Evolutionary conservation across 2,888 invertebrate genomes (phyloP).

Genomic region (Augochlorella aurata): DNA sequence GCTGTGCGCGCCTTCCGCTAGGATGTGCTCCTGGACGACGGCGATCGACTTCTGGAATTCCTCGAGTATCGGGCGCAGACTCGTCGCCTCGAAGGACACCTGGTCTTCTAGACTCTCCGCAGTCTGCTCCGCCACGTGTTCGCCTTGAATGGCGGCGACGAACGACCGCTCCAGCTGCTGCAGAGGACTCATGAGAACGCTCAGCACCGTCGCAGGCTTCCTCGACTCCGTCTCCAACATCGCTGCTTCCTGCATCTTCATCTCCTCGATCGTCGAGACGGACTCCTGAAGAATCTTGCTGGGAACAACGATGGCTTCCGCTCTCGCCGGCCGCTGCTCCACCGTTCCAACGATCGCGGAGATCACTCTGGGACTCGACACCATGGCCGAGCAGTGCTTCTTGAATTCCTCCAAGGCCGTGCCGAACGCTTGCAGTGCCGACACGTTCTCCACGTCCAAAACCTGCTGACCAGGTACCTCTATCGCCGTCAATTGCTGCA

Average conservation of each 20-base stretch:
- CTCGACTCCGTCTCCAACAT: constrained; percentile 47
- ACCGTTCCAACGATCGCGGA: constrained; percentile 30
- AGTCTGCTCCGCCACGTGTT: constrained; percentile 40
- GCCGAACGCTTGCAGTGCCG: constrained; percentile 73
- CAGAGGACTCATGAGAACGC: constrained; percentile 51
- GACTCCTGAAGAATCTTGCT: constrained; percentile 58
- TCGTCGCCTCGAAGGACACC: constrained; percentile 23
- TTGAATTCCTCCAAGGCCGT: constrained; percentile 75
- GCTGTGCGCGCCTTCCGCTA: constrained; percentile 60
- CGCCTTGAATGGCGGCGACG: constrained; percentile 53
- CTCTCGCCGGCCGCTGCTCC: constrained; percentile 14
- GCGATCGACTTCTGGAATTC: constrained; percentile 73
- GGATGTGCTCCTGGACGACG: constrained; percentile 68
- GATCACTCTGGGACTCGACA: constrained; percentile 47
- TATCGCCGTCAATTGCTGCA: constrained; percentile 60
- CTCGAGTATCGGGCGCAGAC: constrained; percentile 62
- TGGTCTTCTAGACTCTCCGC: constrained; percentile 21
- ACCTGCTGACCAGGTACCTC: constrained; percentile 64
- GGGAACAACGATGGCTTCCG: constrained; percentile 47
- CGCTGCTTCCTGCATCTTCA: constrained; percentile 55
- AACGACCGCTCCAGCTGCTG: constrained; percentile 63
- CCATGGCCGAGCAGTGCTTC: constrained; percentile 62
- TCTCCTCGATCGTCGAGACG: constrained; percentile 60
- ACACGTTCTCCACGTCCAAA: constrained; percentile 60
- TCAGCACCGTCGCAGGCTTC: constrained; percentile 46